These are phyloP conservation scores for Palythoa caribaeorum DNA, from an alignment of 92 coral and sea anemone genomes.

Conservation along the genomic window DNA sequence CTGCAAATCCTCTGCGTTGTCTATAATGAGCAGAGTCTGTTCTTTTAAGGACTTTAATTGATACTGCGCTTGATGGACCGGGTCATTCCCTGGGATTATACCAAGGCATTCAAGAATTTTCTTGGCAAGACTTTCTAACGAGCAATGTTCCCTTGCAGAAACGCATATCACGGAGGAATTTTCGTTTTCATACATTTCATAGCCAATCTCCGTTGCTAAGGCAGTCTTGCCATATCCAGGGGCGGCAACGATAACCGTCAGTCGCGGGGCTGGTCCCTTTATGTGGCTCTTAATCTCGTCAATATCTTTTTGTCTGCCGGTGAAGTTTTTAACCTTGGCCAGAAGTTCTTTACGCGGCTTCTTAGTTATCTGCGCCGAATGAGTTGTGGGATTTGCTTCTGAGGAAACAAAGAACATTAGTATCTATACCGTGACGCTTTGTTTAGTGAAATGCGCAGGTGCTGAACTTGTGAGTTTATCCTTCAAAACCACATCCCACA, in stretches of 20 bases:
- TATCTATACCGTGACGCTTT: no score
- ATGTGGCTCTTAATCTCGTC: constrained; percentile 3
- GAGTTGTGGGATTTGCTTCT: no score
- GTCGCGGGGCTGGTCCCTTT: constrained; percentile 1
- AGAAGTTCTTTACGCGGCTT: constrained; percentile 33
- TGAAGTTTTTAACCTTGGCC: constrained; percentile 50
- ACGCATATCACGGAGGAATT: constrained; percentile 47
- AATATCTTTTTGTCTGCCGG: constrained; percentile 60
- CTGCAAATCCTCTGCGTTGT: constrained; percentile 83
- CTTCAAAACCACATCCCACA: no score
- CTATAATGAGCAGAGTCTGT: constrained; percentile 70
- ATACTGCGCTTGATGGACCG: constrained; percentile 46
- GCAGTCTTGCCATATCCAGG: constrained; percentile 86
- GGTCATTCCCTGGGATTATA: constrained; percentile 34
- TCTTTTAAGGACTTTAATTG: constrained; percentile 18
- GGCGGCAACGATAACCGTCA: constrained; percentile 65
- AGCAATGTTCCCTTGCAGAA: constrained; percentile 35
- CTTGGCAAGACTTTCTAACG: constrained; percentile 55
- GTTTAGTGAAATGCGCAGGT: no score
- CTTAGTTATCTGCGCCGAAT: neutral
- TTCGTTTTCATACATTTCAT: constrained; percentile 44
- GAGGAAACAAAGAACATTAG: no score
- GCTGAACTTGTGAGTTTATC: no score
- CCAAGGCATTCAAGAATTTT: constrained; percentile 44
- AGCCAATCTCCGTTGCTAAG: neutral